Evolutionary conservation across 2,888 invertebrate genomes (phyloP).

Genomic region (Branchipolynoe longqiensis): DNA sequence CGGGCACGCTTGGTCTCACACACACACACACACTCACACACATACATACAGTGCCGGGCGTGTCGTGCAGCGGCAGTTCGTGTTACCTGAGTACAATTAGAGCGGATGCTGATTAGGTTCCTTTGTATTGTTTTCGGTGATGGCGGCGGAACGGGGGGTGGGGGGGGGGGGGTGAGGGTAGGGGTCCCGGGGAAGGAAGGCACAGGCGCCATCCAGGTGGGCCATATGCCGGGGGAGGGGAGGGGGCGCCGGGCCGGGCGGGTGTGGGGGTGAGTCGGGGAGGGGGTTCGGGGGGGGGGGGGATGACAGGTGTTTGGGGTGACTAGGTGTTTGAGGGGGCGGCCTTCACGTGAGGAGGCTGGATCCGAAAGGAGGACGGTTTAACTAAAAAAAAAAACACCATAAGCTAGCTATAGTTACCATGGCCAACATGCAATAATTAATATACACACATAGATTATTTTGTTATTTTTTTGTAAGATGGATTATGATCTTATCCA

Average conservation of each 20-base stretch:
- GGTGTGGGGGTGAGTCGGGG: constrained; percentile 2
- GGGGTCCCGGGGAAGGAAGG: background rate
- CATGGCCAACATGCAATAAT: too few species aligned
- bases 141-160: background rate
- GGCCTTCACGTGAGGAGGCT: too few species aligned
- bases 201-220: constrained; percentile 18
- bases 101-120: background rate
- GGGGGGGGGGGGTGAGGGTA: background rate
- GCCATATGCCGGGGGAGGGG: constrained; percentile 8
- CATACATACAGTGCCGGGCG: background rate
- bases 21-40: background rate
- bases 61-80: background rate
- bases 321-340: too few species aligned
- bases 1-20: background rate
- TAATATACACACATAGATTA: too few species aligned
- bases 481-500: too few species aligned
- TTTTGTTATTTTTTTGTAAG: too few species aligned
- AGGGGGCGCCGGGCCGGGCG: background rate
- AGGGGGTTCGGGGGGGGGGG: background rate
- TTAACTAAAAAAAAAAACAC: too few species aligned
- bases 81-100: background rate
- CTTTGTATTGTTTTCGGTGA: background rate
- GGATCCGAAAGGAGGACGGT: too few species aligned
- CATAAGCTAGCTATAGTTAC: too few species aligned
- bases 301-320: background rate